Conservation (phyloP, 2,888 invertebrate genomes). For the Dicyrtoma fusca region DNA sequence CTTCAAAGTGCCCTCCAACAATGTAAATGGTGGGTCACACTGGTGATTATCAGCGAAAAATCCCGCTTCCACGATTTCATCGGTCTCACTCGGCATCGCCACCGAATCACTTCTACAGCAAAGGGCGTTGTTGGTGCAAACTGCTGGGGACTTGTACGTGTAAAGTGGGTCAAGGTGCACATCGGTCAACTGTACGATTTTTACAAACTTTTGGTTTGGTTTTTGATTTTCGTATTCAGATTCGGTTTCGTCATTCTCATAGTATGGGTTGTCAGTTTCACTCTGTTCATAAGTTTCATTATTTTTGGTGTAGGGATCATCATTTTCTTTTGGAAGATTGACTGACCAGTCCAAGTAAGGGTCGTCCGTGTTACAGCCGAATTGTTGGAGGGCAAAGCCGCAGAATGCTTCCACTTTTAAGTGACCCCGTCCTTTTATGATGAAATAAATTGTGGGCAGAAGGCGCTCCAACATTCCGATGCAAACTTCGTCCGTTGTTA, state of each 20-base stretch:
- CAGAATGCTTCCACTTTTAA: slow-evolving; percentile 66
- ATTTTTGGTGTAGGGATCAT: slow-evolving; percentile 3
- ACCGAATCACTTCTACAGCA: slow-evolving; percentile 70
- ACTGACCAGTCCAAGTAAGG: slow-evolving; percentile 47
- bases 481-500: slow-evolving; percentile 45
- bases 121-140: slow-evolving; percentile 71
- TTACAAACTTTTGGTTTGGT: slow-evolving; percentile 50
- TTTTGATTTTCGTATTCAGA: not conserved
- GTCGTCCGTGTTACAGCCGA: slow-evolving; percentile 43
- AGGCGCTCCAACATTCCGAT: slow-evolving; percentile 42
- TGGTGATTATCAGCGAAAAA: slow-evolving; percentile 79
- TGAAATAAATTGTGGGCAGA: slow-evolving; percentile 62
- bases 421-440: slow-evolving; percentile 64
- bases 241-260: not conserved
- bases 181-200: slow-evolving; percentile 72
- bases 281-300: not conserved
- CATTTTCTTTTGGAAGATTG: not conserved
- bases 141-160: slow-evolving; percentile 68
- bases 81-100: slow-evolving; percentile 58
- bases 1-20: slow-evolving; percentile 69
- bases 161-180: slow-evolving; percentile 79
- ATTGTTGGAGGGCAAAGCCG: slow-evolving; percentile 60
- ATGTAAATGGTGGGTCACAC: slow-evolving; percentile 76
- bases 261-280: not conserved
- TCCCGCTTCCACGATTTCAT: slow-evolving; percentile 65